Conservation (phyloP, 2,797 vertebrate species). For the Gymnoscopelus microlampas region DNA sequence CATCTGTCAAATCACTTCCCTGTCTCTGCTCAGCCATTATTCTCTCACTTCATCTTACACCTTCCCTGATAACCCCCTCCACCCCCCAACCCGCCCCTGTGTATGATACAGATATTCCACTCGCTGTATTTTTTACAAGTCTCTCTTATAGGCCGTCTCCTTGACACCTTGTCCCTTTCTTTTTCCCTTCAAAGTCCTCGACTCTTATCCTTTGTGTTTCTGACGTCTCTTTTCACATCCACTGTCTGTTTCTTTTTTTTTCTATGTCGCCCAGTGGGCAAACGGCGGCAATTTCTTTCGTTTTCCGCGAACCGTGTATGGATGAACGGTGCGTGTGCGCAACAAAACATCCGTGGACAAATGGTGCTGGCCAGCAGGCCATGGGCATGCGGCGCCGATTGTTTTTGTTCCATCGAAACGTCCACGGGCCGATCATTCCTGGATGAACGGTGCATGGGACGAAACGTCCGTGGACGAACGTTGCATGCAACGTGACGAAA, state of each 20-base stretch:
- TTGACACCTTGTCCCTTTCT: constrained; percentile 9
- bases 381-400: no score
- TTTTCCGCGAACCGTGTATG: no score
- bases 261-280: constrained; percentile 33
- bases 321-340: no score
- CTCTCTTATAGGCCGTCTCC: background rate
- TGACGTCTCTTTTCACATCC: constrained; percentile 17
- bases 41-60: constrained; percentile 6
- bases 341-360: no score
- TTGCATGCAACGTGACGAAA: no score
- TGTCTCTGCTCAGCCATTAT: background rate
- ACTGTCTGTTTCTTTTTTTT: constrained; percentile 19
- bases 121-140: constrained; percentile 14
- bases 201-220: constrained; percentile 14
- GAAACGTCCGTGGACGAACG: no score
- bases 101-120: background rate
- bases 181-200: constrained; percentile 3
- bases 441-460: no score
- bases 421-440: no score
- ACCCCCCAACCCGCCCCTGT: background rate
- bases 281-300: background rate
- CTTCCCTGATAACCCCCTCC: constrained; percentile 11
- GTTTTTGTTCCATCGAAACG: no score
- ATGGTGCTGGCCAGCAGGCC: no score
- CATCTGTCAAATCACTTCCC: background rate